These are phyloP conservation scores for Setipinna tenuifilis DNA, from an alignment of 2,797 vertebrate species.

Conservation along the genomic window DNA sequence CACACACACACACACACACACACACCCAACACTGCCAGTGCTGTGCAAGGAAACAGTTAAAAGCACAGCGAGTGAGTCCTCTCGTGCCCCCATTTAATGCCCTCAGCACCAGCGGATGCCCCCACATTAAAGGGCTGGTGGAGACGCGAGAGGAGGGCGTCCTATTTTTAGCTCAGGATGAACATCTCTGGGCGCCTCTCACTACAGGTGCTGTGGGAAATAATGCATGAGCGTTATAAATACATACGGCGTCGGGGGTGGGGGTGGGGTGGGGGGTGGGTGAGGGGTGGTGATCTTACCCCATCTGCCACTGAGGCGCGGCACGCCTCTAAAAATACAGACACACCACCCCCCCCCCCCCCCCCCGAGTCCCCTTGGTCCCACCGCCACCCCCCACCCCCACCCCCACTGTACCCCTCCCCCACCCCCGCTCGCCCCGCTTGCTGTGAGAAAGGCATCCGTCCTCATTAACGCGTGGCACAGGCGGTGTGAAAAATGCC, in stretches of 20 bases:
- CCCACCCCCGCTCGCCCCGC: background rate
- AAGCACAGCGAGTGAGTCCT: background rate
- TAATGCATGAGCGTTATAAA: constrained; percentile 37
- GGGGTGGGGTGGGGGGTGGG: too few species aligned
- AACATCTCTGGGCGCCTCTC: constrained; percentile 30
- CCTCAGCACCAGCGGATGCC: background rate
- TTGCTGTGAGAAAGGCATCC: constrained; percentile 21
- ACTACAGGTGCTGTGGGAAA: constrained; percentile 27
- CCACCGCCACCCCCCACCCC: background rate
- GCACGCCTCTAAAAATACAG: constrained; percentile 29
- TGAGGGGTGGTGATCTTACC: constrained; percentile 43
- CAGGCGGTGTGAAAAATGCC: constrained; percentile 18
- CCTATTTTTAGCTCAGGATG: constrained; percentile 38
- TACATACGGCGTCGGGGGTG: constrained; percentile 26
- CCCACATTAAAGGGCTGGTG: background rate
- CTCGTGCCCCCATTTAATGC: background rate
- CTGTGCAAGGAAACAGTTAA: background rate
- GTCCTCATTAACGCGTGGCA: constrained; percentile 39
- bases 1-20: too few species aligned
- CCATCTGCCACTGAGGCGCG: constrained; percentile 37
- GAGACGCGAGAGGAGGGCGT: background rate
- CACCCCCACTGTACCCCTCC: background rate
- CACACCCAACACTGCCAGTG: background rate
- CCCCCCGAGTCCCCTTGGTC: background rate
- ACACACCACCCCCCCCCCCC: background rate